Conservation (phyloP, 2,888 invertebrate genomes). For the Villa cingulata region DNA sequence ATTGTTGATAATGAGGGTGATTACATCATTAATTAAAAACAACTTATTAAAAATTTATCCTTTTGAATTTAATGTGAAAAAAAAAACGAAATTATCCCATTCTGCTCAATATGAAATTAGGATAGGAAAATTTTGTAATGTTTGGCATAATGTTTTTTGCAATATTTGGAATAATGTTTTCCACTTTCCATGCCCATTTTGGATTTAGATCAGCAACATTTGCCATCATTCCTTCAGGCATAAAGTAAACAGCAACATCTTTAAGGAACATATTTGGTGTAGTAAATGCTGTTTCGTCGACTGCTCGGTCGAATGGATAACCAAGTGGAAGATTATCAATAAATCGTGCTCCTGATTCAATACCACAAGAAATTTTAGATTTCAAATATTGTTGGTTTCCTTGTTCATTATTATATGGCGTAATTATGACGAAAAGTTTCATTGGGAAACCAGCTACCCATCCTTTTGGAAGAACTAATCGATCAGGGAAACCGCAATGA, state of each 20-base stretch:
- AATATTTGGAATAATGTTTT: background rate
- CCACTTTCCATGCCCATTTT: background rate
- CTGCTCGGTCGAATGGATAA: conserved; percentile 57
- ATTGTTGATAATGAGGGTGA: no score
- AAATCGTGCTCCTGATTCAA: conserved; percentile 38
- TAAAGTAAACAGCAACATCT: conserved; percentile 43
- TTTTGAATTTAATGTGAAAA: no score
- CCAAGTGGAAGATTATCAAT: conserved; percentile 49
- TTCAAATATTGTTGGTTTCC: conserved; percentile 36
- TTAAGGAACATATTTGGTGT: conserved; percentile 47
- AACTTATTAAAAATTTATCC: no score
- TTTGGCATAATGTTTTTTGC: no score
- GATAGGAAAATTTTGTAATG: no score
- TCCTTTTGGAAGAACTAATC: conserved; percentile 51
- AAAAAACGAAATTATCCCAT: no score
- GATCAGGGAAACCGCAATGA: conserved; percentile 46
- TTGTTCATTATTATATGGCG: conserved; percentile 36
- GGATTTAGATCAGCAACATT: background rate
- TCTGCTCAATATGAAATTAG: no score
- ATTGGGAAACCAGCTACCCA: conserved; percentile 47
- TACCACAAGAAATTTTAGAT: conserved; percentile 36
- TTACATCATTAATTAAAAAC: no score
- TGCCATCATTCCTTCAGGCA: background rate
- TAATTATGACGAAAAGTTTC: conserved; percentile 45
- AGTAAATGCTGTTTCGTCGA: conserved; percentile 41